Base-by-base conservation (phyloP, 37 sponge, comb jelly and placozoan species). In the Sycon ciliatum region DNA sequence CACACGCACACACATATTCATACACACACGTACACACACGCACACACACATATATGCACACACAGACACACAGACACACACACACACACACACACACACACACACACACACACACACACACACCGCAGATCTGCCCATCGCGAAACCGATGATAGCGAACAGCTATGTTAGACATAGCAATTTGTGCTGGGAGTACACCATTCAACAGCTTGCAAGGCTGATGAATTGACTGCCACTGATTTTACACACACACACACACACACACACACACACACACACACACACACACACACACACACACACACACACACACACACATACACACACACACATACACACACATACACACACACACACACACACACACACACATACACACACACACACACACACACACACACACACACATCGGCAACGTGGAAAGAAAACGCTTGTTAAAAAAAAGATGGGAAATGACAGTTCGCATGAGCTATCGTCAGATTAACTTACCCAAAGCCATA, bases 401-500 rank as follows among this genome's bases (percentile, higher is more conserved):
- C 49, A 42, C 49, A 30, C 22, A 27, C n/a, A n/a, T n/a, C n/a
- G n/a, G n/a, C n/a, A n/a, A n/a, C n/a, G n/a, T n/a, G n/a, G n/a
- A n/a, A n/a, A 22, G 24, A 60, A 3, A 1, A 33, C 31, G 35
- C 39, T 68, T 27, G 37, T 24, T 68, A 26, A 26, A 34, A 4
- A 75, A 28, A 67, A 52, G 71, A 71, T 71, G 76, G 18, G 76
- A 72, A 36, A 71, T 31, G 26, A 70, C 72, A 11, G 76, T 75
- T 16, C 76, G 76, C 28, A 70, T 30, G 24, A n/a, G n/a, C n/a
- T n/a, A n/a, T n/a, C n/a, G n/a, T n/a, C n/a, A n/a, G n/a, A n/a
- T n/a, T n/a, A n/a, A n/a, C n/a, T n/a, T n/a, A n/a, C n/a, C n/a
- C n/a, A n/a, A n/a, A n/a, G n/a, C n/a, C n/a, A n/a, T n/a, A n/a